Percentiles rank a stretch among this genome's conserved stretches.
These are phyloP conservation scores for Plectrocnemia conspersa DNA, from an alignment of 1,140 invertebrate species.

Conservation along the genomic window DNA sequence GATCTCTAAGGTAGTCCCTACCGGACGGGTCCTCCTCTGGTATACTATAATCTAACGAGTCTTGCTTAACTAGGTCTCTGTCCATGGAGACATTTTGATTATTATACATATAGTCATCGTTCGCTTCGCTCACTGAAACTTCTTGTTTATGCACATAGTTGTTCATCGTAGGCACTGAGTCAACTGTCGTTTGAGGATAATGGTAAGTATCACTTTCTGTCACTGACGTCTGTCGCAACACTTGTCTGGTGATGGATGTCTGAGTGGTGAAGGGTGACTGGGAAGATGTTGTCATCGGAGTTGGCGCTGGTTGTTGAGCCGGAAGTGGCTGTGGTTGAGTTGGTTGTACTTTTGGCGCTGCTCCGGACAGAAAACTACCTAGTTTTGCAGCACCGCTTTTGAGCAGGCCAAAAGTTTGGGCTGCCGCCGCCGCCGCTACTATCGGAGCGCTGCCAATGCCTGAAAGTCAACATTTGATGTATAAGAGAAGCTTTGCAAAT, in stretches of 20 bases:
- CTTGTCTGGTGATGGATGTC: constrained; percentile 37
- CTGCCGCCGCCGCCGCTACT: constrained; percentile 45
- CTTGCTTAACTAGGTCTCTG: constrained; percentile 29
- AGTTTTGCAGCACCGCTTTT: constrained; percentile 51
- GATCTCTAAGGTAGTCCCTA: constrained; percentile 38
- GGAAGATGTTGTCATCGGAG: too few species aligned
- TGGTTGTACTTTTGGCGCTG: constrained; percentile 44
- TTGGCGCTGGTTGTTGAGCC: constrained; percentile 40
- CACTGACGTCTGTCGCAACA: constrained; percentile 47
- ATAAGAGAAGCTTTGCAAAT: constrained; percentile 33
- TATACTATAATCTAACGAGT: constrained; percentile 31
- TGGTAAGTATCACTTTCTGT: constrained; percentile 46
- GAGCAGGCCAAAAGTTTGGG: constrained; percentile 47
- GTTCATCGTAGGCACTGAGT: constrained; percentile 38
- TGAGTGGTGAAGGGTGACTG: constrained; percentile 38
- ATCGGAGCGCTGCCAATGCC: constrained; percentile 30
- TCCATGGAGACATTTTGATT: constrained; percentile 22
- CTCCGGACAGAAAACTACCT: constrained; percentile 48
- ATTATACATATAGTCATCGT: constrained; percentile 29
- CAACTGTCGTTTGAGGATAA: constrained; percentile 42
- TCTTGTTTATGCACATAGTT: constrained; percentile 17
- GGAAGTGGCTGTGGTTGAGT: constrained; percentile 34
- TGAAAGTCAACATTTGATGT: neutral
- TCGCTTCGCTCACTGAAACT: constrained; percentile 14
- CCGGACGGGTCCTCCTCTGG: constrained; percentile 22